Evolutionary conservation across 1,140 invertebrate species (phyloP).

Genomic region (Diabrotica virgifera): DNA sequence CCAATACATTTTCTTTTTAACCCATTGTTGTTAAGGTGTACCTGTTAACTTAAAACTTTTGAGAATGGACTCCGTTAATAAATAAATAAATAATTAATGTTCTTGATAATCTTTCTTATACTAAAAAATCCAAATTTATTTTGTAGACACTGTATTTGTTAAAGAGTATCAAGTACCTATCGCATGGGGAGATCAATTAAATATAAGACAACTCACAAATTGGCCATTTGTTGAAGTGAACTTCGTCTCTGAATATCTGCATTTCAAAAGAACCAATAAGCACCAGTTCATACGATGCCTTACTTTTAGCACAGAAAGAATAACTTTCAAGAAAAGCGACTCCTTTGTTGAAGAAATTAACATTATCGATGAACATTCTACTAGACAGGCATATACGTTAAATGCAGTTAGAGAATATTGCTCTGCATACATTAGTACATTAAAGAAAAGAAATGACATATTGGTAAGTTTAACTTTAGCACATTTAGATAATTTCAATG

Average conservation of each 20-base stretch:
- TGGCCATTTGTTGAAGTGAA: constrained; percentile 30
- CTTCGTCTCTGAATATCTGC: constrained; percentile 17
- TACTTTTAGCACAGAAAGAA: constrained; percentile 13
- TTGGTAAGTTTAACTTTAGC: background rate
- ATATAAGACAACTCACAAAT: constrained; percentile 24
- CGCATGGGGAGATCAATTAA: constrained; percentile 12
- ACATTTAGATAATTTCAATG: background rate
- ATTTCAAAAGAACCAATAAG: constrained; percentile 27
- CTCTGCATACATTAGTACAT: constrained; percentile 10
- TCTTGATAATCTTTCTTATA: background rate
- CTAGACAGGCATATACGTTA: constrained; percentile 20
- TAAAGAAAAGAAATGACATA: constrained; percentile 7
- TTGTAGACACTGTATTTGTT: constrained; percentile 11
- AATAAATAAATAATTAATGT: no score
- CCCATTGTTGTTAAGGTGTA: no score
- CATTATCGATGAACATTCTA: constrained; percentile 18
- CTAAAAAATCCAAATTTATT: background rate
- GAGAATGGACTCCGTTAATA: no score
- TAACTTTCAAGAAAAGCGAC: constrained; percentile 13
- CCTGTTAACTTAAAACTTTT: no score
- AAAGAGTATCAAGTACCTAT: constrained; percentile 6
- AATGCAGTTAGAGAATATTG: constrained; percentile 14
- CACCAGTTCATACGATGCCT: constrained; percentile 23
- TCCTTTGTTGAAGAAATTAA: constrained; percentile 25
- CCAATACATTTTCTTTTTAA: no score